Evolutionary conservation across 1,140 invertebrate genomes (phyloP).

Genomic region (Galendromus occidentalis): DNA sequence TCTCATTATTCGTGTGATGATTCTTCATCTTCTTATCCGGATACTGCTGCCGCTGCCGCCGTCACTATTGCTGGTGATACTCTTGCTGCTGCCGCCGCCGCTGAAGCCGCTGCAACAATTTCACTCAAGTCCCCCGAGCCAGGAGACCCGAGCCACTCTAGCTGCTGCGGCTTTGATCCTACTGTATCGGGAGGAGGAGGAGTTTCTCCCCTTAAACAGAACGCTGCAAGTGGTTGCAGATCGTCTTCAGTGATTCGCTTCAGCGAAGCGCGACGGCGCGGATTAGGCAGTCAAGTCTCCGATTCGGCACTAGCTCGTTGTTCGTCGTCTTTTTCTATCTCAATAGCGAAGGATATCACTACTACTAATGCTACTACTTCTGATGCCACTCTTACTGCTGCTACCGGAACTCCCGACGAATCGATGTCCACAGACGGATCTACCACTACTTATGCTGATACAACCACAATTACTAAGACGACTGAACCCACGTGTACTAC

Average conservation of each 20-base stretch:
- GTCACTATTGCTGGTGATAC: not conserved
- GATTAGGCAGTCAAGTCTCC: not conserved
- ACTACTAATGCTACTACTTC: slow-evolving; percentile 4
- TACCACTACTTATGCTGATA: not conserved
- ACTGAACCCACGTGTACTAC: too few species aligned
- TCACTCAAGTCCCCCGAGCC: not conserved
- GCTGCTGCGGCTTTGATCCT: not conserved
- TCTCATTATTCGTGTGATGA: not conserved
- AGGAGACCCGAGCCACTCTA: not conserved
- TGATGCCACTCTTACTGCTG: not conserved
- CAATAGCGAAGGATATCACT: not conserved
- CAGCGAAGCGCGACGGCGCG: not conserved
- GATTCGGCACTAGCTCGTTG: not conserved
- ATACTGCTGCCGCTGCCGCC: not conserved
- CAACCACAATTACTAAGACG: not conserved
- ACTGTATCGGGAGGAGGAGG: not conserved
- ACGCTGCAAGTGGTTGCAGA: not conserved
- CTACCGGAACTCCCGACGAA: not conserved
- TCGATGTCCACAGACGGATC: not conserved
- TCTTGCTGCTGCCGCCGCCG: not conserved
- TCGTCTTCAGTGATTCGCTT: not conserved
- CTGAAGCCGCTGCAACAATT: not conserved
- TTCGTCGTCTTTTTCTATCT: slow-evolving; percentile 1
- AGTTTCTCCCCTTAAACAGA: too few species aligned
- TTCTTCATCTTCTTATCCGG: not conserved